phyloP scores from a whole-genome alignment of 2,888 invertebrate species.

The Hybos culiciformis region DNA sequence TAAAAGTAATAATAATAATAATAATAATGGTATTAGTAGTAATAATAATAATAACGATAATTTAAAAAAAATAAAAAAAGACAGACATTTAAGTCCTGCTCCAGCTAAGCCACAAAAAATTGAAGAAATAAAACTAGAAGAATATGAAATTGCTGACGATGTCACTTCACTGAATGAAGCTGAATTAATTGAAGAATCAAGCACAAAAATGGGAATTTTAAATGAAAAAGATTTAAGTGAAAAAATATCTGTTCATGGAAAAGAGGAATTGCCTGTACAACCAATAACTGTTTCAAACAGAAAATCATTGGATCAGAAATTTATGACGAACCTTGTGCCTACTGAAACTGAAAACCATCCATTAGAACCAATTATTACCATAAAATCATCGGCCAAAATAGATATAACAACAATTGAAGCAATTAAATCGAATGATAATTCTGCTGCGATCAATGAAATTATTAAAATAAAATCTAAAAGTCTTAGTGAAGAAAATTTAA shows the following conservation, averaged over 20 bases:
- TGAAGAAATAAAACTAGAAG: slow-evolving; percentile 22
- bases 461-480: not conserved
- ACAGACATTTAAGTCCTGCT: not conserved
- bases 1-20: not conserved
- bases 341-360: slow-evolving; percentile 29
- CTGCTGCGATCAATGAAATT: slow-evolving; percentile 5
- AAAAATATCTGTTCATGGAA: slow-evolving; percentile 47
- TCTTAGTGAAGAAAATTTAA: slow-evolving; percentile 2
- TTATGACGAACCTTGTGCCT: slow-evolving; percentile 28
- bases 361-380: slow-evolving; percentile 21
- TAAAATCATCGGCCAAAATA: not conserved
- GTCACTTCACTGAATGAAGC: slow-evolving; percentile 36
- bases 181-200: slow-evolving; percentile 18
- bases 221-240: slow-evolving; percentile 35
- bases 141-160: slow-evolving; percentile 45
- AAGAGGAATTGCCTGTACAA: slow-evolving; percentile 54
- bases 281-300: slow-evolving; percentile 17
- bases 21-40: not conserved
- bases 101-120: slow-evolving; percentile 11
- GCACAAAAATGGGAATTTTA: slow-evolving; percentile 38
- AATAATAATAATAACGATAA: slow-evolving; percentile 1
- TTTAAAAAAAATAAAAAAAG: slow-evolving; percentile 10
- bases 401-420: no score
- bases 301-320: slow-evolving; percentile 13
- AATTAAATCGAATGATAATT: no score